These are phyloP conservation scores for Laterallus jamaicensis DNA, from an alignment of 2,113 vertebrate genomes.

Conservation along the genomic window DNA sequence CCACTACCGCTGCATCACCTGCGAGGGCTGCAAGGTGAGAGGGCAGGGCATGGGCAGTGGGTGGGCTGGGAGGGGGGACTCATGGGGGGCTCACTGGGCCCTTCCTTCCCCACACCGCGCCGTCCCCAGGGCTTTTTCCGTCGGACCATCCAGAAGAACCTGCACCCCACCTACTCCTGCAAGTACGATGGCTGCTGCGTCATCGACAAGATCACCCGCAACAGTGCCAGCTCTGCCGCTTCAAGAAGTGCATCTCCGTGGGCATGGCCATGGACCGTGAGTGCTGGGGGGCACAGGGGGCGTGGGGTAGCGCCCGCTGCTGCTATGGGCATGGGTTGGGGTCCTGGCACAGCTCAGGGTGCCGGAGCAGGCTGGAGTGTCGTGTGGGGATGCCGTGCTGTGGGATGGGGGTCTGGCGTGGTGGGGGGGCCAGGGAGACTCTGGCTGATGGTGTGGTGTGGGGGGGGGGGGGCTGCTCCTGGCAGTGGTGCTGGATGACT, in stretches of 20 bases:
- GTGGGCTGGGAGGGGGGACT: not conserved
- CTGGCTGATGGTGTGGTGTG: not conserved
- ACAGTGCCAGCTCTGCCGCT: conserved; percentile 98
- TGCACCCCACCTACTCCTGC: conserved; percentile 93
- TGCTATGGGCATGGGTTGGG: rapidly evolving
- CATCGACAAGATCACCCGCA: conserved; percentile 98
- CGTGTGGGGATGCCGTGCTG: not conserved
- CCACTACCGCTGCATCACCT: conserved; percentile 97
- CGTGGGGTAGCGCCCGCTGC: not conserved
- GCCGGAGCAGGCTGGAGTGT: not conserved
- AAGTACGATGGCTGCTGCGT: conserved; percentile 96
- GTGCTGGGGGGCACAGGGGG: not conserved
- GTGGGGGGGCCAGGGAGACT: not conserved
- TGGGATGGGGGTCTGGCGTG: too few relatives aligned
- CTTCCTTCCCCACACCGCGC: not conserved
- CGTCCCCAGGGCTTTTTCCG: conserved; percentile 90
- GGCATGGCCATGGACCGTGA: conserved; percentile 87
- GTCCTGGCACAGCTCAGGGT: not conserved
- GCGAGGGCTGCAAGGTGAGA: conserved; percentile 94
- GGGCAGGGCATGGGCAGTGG: rapidly evolving
- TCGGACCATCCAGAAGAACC: conserved; percentile 97
- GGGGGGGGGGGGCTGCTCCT: not conserved
- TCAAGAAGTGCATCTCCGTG: conserved; percentile 94
- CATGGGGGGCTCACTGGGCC: not conserved
- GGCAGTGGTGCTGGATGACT: conserved; percentile 95